Evolutionary conservation across 2,113 vertebrate species (phyloP), one percentile per base, ranked within the genome.

Genomic region (Raphicerus campestris): DNA sequence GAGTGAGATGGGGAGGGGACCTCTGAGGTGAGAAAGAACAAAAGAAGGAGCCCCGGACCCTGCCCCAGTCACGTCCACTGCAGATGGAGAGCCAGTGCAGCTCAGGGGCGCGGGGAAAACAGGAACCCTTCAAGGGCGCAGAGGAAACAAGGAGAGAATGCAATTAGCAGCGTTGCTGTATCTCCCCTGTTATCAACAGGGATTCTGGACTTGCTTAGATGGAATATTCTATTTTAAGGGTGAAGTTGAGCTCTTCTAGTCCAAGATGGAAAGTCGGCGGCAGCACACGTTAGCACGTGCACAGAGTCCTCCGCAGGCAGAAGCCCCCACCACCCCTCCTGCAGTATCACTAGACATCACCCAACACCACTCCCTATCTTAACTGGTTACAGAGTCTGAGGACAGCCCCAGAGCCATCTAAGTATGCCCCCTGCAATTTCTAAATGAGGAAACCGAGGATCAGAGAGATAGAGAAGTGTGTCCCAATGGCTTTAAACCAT

Each of bases 221-320:
- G 83, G 94, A 87, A 96, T 92, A 87, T 93, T 97, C 97, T 97
- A 93, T 98, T 97, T 98, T 93, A 85, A 97, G 97, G 96, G 32
- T 2, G 49, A 78, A 82, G 83, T 16, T 10, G 82, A 96, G 96
- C 70, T 97, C 70, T 88, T 96, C n/a, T 24, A 39, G 84, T 61
- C 93, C 51, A 96, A 73, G 24, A 0, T 13, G 61, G 83, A 96
- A 91, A 97, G 84, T 24, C 63, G 63, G 92, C 83, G 97, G 89
- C 60, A 96, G 91, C 78, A 87, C 58, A 63, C 24, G 28, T 63
- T 53, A 39, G 53, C 49, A 97, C 3, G 0, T 55, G 78, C 85
- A 1, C 82, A 35, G 81, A 96, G 97, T 89, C 92, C 90, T 22
- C 26, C 85, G 89, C n/a, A 75, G 97, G 95, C 81, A 82, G 83